Percentiles rank a stretch among this genome's conserved stretches.
Conservation (phyloP, 2,888 invertebrate genomes). For the Lasioglossum oenotherae region DNA sequence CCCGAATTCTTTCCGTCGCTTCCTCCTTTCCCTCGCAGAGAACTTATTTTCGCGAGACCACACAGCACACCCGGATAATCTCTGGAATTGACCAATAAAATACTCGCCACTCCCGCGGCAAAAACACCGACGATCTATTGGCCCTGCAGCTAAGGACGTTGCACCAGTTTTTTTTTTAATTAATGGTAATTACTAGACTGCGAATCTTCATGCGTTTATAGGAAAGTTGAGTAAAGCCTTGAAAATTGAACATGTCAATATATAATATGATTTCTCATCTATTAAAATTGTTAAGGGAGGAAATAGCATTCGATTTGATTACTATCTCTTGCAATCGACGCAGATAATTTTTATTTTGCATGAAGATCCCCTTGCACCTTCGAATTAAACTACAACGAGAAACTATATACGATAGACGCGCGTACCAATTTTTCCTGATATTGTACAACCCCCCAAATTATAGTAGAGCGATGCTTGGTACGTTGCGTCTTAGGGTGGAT, state of each 20-base stretch:
- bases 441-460: background rate
- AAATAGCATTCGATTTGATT: no score
- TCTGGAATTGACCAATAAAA: slow-evolving; percentile 36
- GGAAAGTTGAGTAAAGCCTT: no score
- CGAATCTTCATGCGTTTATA: no score
- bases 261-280: no score
- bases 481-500: background rate
- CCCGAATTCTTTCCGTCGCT: slow-evolving; percentile 25
- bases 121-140: background rate
- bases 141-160: background rate
- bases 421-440: background rate
- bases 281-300: no score
- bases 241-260: no score
- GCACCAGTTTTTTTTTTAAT: background rate
- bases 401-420: background rate
- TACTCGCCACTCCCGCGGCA: background rate
- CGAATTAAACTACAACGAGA: background rate
- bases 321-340: no score
- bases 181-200: background rate
- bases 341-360: no score
- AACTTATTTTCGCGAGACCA: slow-evolving; percentile 36
- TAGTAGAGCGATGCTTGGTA: background rate
- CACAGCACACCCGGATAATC: slow-evolving; percentile 9
- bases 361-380: no score
- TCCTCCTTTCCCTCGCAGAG: slow-evolving; percentile 11